Evolutionary conservation across 2,113 vertebrate genomes (phyloP), one percentile per base, ranked within the genome.

Genomic region (Neolamprologus sp.): DNA sequence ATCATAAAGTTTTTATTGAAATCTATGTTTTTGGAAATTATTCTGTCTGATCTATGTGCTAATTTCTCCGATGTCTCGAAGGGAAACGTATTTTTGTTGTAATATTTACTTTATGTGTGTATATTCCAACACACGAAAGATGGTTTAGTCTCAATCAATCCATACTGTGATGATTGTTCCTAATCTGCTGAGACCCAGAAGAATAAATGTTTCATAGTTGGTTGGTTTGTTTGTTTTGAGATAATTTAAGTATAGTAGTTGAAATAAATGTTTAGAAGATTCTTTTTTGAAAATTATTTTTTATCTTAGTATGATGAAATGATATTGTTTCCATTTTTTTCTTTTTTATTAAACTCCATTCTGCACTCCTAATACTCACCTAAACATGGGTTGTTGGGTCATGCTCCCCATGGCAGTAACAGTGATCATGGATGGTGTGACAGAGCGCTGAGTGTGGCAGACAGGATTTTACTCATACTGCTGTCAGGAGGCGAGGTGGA

Each of bases 191-290:
- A 65, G 19, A 37, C 60, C 60, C 19, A 65, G 60, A 21, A 65
- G 60, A 37, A 65, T 35, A 65, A 37, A 65, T 37, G 19, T 65
- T 0, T 65, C 0, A 65, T 37, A 37, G 33, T 65, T 65, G 31
- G 33, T 63, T 63, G 0, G 5, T 33, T 65, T 7, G 0, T 65
- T 63, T 63, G 6, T 37, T 65, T 65, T n/a, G 1, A 65, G 17
- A 37, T 65, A 0, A 65, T 37, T 65, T 65, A 65, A 37, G 10
- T n/a, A 7, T 37, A 21, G 33, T 13, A 65, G 19, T 65, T 65
- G 4, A 65, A 65, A 37, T n/a, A 65, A 65, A 65, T n/a, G 19
- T 12, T 37, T 37, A 7, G 60, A 65, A 35, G 31, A 35, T 7
- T 37, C 0, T 7, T 57, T 26, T 37, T 65, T n/a, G 9, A 35